phyloP scores from a whole-genome alignment of 2,797 vertebrate species.

The Hipposideros larvatus region DNA sequence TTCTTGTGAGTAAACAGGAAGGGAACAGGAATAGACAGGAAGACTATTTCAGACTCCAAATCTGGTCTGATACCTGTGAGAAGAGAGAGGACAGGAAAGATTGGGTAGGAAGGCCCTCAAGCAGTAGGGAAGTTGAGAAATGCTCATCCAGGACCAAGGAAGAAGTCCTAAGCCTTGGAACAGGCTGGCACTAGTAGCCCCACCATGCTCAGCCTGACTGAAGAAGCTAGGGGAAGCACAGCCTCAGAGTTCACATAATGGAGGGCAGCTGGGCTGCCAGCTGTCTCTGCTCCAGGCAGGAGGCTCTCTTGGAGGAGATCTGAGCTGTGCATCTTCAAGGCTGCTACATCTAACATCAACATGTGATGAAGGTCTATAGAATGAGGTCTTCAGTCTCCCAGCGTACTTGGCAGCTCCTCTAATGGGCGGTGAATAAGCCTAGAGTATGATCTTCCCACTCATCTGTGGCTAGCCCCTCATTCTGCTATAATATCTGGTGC shows the following conservation, averaged over 20 bases:
- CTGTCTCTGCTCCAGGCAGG: neutral
- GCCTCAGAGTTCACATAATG: neutral
- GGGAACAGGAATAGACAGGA: neutral
- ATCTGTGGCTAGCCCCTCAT: neutral
- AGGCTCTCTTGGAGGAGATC: neutral
- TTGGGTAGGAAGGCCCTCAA: neutral
- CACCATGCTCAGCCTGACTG: neutral
- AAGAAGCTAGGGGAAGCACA: neutral
- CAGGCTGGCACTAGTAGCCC: neutral
- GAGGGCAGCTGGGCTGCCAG: neutral
- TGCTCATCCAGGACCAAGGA: neutral
- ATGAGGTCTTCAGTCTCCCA: neutral
- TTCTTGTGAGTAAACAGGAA: neutral
- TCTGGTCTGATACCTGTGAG: neutral
- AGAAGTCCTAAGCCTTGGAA: neutral
- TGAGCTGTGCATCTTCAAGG: neutral
- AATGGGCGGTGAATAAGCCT: neutral
- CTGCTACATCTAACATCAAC: neutral
- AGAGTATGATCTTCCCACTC: neutral
- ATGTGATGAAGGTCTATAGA: neutral
- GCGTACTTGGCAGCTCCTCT: neutral
- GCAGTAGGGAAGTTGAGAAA: neutral
- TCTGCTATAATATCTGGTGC: neutral
- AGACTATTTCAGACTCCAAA: neutral
- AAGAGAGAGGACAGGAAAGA: neutral